These are phyloP conservation scores for Morus bassanus DNA, from an alignment of 2,797 vertebrate genomes.

Conservation along the genomic window DNA sequence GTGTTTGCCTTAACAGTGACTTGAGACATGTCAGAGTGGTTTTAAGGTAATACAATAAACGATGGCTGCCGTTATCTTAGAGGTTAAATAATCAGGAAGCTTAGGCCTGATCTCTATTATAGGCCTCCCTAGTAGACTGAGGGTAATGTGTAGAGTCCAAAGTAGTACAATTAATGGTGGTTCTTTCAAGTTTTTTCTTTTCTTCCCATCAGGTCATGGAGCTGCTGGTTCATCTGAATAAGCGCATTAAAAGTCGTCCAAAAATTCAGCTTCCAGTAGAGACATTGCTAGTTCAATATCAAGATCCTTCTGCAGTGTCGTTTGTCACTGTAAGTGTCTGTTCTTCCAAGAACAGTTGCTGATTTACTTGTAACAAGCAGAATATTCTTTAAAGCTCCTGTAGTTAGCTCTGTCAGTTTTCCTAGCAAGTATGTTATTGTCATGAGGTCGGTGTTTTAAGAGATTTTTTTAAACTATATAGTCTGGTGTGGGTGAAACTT, in stretches of 20 bases:
- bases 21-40: background rate
- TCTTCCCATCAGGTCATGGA: slow-evolving; percentile 91
- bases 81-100: background rate
- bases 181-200: background rate
- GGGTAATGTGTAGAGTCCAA: background rate
- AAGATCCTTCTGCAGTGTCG: slow-evolving; percentile 95
- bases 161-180: background rate
- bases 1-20: background rate
- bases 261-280: slow-evolving; percentile 98
- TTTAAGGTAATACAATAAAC: background rate
- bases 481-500: background rate
- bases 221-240: slow-evolving; percentile 94
- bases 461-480: background rate
- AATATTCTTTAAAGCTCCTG: background rate
- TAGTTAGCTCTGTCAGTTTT: background rate
- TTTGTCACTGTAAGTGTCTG: slow-evolving; percentile 90
- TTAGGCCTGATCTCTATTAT: background rate
- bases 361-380: background rate
- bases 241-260: slow-evolving; percentile 96
- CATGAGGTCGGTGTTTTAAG: background rate
- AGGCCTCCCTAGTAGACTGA: background rate
- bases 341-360: background rate
- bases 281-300: slow-evolving; percentile 95
- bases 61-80: background rate
- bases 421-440: background rate